Base-by-base conservation (phyloP, 2,888 invertebrate genomes). In the Kryphioiulus occultus region DNA sequence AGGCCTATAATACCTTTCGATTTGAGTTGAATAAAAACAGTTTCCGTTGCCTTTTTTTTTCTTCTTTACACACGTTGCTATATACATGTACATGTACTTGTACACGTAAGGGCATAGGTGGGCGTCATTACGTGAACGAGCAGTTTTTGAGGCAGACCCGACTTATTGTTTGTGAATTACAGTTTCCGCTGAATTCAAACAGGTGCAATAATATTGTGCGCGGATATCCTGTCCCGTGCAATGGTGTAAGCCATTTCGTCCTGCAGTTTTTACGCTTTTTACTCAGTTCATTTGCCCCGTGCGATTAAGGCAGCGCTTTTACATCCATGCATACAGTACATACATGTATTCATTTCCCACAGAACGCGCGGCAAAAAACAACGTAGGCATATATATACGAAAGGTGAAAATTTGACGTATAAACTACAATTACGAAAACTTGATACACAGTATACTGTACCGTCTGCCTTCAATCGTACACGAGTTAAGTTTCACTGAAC, bases 91-190 rank as follows among this genome's bases (percentile, higher is more conserved):
- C n/a, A n/a, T n/a, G n/a, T n/a, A n/a, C 35, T 2, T 44, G 15
- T 1, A 12, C 44, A 15, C 10, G 44, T 44, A 44, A 44, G 44
- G 44, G 44, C 44, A 44, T 44, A 12, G 44, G 44, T 44, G 44
- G 44, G 44, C 22, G 78, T 30, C 26, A 78, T 78, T 78, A 30
- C 26, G 78, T 78, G 78, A 68, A 68, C 5, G 9, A 26, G 78
- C 78, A 78, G 78, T 26, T 78, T 2, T 30, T 78, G 78, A 30
- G 78, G 68, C 26, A 78, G 78, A 30, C 78, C 78, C 78, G 78
- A 78, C 78, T 68, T 78, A 78, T 78, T 78, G 78, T 78, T 78
- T 30, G 78, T 78, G 78, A 78, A 78, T 78, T 78, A 78, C 78
- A 78, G 78, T 78, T 78, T 78, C 78, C 78, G 78, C 22, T 30